Percentiles rank a stretch among this genome's conserved stretches.
phyloP scores from a whole-genome alignment of 1,140 invertebrate species.

The Sogatella furcifera region DNA sequence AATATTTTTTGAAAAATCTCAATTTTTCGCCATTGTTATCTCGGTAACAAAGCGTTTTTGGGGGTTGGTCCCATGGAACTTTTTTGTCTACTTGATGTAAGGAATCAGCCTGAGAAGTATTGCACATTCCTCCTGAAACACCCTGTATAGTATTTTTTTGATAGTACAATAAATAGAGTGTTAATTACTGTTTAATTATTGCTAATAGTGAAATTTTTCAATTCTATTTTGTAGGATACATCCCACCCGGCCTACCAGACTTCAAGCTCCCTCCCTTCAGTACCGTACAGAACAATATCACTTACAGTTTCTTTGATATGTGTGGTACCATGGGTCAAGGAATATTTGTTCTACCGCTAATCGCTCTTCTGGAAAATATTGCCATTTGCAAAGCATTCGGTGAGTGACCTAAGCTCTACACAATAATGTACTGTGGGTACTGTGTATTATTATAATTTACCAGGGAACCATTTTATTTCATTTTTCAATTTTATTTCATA shows the following conservation, averaged over 20 bases:
- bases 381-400: constrained; percentile 74
- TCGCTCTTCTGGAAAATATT: constrained; percentile 71
- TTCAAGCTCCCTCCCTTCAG: constrained; percentile 52
- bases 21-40: no score
- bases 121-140: no score
- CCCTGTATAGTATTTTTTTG: no score
- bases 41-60: no score
- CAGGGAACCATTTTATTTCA: no score
- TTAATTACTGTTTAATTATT: no score
- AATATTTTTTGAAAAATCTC: no score
- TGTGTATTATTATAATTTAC: background rate
- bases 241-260: constrained; percentile 56
- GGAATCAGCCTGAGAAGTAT: no score
- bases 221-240: constrained; percentile 33
- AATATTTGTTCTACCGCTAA: constrained; percentile 65
- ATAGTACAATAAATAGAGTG: no score
- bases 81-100: no score
- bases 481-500: no score
- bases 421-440: background rate
- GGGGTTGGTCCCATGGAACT: no score
- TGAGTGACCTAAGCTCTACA: constrained; percentile 29
- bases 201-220: constrained; percentile 5
- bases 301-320: constrained; percentile 50
- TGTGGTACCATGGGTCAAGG: constrained; percentile 58
- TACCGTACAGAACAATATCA: constrained; percentile 40